phyloP scores from a whole-genome alignment of 92 coral and sea anemone species.

The Blastomussa wellsi region DNA sequence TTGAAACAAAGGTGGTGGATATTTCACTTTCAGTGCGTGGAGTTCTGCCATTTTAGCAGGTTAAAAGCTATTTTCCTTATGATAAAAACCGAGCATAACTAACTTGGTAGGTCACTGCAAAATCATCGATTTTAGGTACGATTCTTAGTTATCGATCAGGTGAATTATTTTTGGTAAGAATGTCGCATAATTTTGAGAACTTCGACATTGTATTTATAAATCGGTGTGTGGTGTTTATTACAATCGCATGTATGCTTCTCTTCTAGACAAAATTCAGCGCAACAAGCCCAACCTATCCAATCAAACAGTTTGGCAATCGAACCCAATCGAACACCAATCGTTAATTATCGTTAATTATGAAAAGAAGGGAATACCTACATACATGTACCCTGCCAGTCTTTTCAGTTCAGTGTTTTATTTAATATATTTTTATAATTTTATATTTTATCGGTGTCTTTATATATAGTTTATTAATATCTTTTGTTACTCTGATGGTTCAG shows the following conservation, averaged over 20 bases:
- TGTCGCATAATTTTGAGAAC: background rate
- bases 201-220: background rate
- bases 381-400: too few species aligned
- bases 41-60: background rate
- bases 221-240: background rate
- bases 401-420: too few species aligned
- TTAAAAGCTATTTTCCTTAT: background rate
- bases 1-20: conserved; percentile 1
- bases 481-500: too few species aligned
- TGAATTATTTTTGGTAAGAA: background rate
- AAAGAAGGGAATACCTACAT: too few species aligned
- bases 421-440: too few species aligned
- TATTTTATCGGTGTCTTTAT: too few species aligned
- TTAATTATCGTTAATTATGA: too few species aligned
- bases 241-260: background rate
- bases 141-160: background rate
- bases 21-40: background rate
- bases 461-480: too few species aligned
- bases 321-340: too few species aligned
- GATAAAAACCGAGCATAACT: background rate
- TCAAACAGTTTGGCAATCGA: too few species aligned
- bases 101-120: background rate
- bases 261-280: background rate
- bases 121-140: background rate
- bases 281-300: background rate